Percentiles rank a stretch among this genome's conserved stretches.
Evolutionary conservation across 1,140 invertebrate species (phyloP).

Genomic region (Apis florea): DNA sequence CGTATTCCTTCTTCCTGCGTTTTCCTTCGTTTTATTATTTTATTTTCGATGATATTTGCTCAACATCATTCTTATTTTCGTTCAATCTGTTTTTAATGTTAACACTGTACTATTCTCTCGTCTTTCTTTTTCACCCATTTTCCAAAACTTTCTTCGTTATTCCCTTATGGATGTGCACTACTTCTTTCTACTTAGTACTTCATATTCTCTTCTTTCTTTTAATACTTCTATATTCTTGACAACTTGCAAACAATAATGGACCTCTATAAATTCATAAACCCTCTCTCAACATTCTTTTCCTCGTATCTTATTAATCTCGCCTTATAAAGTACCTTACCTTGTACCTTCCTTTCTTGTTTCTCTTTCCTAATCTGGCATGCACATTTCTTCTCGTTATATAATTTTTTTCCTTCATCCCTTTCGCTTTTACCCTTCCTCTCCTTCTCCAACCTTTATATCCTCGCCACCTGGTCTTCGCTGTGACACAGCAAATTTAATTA

Average conservation of each 20-base stretch:
- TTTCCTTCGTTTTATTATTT: background rate
- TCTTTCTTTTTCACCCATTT: background rate
- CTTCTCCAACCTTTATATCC: slow-evolving; percentile 16
- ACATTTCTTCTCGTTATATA: background rate
- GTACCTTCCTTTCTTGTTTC: background rate
- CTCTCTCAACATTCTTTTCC: background rate
- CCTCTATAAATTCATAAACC: background rate
- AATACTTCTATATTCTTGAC: background rate
- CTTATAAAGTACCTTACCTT: slow-evolving; percentile 15
- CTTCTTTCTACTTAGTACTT: background rate
- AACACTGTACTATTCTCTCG: background rate
- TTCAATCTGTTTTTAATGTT: background rate
- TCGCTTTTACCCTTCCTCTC: background rate
- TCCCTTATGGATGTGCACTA: background rate
- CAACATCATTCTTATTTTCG: background rate
- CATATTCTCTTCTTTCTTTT: too few species aligned
- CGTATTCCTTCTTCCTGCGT: background rate
- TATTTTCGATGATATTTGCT: background rate
- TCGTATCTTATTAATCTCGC: background rate
- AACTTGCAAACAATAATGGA: background rate
- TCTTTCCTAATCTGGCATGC: too few species aligned
- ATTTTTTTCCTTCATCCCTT: background rate
- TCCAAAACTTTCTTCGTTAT: background rate
- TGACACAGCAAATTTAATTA: slow-evolving; percentile 65
- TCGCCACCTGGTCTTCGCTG: background rate